These are phyloP conservation scores for Melinaea marsaeus DNA, from an alignment of 2,888 invertebrate species.

Conservation along the genomic window DNA sequence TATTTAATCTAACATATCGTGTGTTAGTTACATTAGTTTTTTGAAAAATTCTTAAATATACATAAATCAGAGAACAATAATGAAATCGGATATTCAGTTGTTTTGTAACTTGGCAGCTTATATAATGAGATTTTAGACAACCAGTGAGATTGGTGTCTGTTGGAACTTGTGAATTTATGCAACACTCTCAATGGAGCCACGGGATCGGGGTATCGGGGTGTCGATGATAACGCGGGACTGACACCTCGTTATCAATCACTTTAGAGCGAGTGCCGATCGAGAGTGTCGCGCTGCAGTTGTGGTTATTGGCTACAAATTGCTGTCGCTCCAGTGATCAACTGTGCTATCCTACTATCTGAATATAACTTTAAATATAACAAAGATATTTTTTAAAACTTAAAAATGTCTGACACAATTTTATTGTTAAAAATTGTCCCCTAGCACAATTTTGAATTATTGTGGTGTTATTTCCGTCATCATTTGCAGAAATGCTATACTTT, in stretches of 20 bases:
- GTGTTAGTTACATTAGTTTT: no score
- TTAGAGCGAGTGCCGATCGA: conserved; percentile 54
- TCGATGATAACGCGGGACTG: conserved; percentile 64
- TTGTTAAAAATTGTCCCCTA: not conserved
- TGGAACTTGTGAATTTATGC: conserved; percentile 42
- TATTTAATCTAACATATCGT: no score
- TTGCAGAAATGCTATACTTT: conserved; percentile 57
- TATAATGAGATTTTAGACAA: no score
- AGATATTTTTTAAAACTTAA: no score
- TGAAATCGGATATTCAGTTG: no score
- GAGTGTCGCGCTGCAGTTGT: conserved; percentile 66
- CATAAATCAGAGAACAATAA: no score
- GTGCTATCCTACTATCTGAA: conserved; percentile 35
- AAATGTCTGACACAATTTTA: not conserved
- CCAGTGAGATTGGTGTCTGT: no score
- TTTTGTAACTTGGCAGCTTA: no score
- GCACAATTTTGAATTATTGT: not conserved
- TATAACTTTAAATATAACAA: conserved; percentile 7
- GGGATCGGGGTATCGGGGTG: conserved; percentile 43
- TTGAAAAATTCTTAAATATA: no score
- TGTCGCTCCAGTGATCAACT: conserved; percentile 62
- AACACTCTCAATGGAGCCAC: conserved; percentile 47
- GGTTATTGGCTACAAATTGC: conserved; percentile 71
- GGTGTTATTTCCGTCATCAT: conserved; percentile 25
- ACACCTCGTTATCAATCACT: conserved; percentile 69